A percentile compares a stretch with the other conserved stretches of the same genome.
phyloP scores from a whole-genome alignment of 2,113 vertebrate genomes.

The Myotis davidii region DNA sequence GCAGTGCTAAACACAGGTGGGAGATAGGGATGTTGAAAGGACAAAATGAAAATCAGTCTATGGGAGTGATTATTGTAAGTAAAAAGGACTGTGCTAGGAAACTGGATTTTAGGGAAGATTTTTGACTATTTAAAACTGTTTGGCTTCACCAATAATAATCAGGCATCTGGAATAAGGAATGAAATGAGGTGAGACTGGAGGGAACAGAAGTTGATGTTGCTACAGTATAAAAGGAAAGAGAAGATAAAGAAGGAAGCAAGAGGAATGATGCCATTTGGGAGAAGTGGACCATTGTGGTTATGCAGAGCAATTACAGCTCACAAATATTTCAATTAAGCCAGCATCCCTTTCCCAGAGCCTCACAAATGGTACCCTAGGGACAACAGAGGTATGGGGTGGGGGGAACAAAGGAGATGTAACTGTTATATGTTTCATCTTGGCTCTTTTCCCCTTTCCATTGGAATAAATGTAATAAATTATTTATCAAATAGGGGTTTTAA shows the following conservation, averaged over 20 bases:
- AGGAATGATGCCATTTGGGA: conserved; percentile 46
- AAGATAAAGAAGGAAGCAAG: not conserved
- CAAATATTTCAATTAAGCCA: conserved; percentile 68
- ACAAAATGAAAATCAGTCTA: not conserved
- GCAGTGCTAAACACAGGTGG: conserved; percentile 39
- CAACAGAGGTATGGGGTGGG: not conserved
- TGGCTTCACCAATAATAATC: not conserved
- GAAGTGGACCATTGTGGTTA: conserved; percentile 40
- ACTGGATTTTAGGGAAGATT: not conserved
- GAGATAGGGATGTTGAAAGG: not conserved
- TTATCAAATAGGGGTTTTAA: conserved; percentile 43
- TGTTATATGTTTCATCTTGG: not conserved
- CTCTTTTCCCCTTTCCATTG: not conserved
- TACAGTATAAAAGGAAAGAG: conserved; percentile 40
- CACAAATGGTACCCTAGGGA: conserved; percentile 54
- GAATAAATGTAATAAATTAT: conserved; percentile 28
- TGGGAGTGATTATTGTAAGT: not conserved
- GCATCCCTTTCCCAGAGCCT: conserved; percentile 43
- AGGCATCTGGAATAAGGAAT: not conserved
- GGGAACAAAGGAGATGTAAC: not conserved
- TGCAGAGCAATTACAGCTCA: conserved; percentile 60
- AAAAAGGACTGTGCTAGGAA: not conserved
- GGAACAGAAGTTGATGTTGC: conserved; percentile 4
- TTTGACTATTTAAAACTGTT: conserved; percentile 8
- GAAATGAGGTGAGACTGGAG: not conserved